These are phyloP conservation scores for Semicossyphus pulcher DNA, from an alignment of 2,113 vertebrate species.

Conservation along the genomic window DNA sequence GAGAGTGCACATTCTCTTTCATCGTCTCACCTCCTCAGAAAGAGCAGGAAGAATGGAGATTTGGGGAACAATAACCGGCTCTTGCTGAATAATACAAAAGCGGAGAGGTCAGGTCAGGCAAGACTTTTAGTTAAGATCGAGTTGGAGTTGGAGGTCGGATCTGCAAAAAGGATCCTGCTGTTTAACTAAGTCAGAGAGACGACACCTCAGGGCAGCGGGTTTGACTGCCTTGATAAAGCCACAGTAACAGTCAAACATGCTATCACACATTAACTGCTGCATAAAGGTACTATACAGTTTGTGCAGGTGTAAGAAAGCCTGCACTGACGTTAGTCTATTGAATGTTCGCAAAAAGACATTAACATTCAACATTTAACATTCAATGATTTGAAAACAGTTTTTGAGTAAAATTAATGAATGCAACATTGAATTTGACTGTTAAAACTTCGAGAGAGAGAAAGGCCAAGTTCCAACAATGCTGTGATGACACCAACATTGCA, in stretches of 20 bases:
- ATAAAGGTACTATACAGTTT: background rate
- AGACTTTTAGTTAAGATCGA: background rate
- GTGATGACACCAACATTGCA: background rate
- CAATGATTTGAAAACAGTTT: background rate
- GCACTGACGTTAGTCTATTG: background rate
- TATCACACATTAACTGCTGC: background rate
- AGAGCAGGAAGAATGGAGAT: slow-evolving; percentile 2
- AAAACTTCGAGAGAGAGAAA: background rate
- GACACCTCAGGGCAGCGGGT: slow-evolving; percentile 3
- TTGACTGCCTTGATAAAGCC: slow-evolving; percentile 15
- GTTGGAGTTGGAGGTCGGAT: background rate
- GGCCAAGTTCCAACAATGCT: background rate
- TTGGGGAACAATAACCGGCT: background rate
- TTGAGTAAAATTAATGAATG: too few relatives aligned
- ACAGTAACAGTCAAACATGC: background rate
- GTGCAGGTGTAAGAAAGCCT: too few relatives aligned
- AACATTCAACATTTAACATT: too few relatives aligned
- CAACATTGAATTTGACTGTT: background rate
- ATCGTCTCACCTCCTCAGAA: background rate
- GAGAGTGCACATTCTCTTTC: background rate
- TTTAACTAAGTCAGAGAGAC: too few relatives aligned
- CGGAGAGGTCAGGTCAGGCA: slow-evolving; percentile 1
- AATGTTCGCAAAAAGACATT: background rate
- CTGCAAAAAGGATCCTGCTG: background rate
- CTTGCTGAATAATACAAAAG: background rate